These are phyloP conservation scores for Napeogenes inachia DNA, from an alignment of 2,888 invertebrate genomes.

Conservation along the genomic window DNA sequence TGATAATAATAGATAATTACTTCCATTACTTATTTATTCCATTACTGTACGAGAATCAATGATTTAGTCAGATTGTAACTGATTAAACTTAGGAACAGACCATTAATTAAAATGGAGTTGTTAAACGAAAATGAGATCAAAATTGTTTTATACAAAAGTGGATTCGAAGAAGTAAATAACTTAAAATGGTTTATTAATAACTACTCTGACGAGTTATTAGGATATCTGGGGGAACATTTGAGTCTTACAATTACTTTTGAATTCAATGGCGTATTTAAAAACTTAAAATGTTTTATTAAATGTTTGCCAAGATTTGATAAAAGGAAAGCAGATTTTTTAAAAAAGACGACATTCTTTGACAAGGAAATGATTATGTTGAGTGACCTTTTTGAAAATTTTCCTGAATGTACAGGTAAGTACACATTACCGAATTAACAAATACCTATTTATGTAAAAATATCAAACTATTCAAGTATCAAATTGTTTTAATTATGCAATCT, in stretches of 20 bases:
- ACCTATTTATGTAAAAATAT: too few species aligned
- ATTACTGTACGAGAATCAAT: slow-evolving; percentile 1
- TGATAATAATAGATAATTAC: too few species aligned
- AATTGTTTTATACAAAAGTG: slow-evolving; percentile 42
- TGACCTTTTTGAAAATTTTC: slow-evolving; percentile 51
- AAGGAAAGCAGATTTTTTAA: slow-evolving; percentile 62
- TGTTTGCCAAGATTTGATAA: slow-evolving; percentile 72
- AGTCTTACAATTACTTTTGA: slow-evolving; percentile 46
- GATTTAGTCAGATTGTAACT: not conserved
- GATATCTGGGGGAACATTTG: slow-evolving; percentile 63
- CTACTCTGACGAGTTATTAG: slow-evolving; percentile 52
- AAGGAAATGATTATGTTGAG: slow-evolving; percentile 60
- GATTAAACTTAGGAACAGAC: not conserved
- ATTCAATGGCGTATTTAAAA: slow-evolving; percentile 30
- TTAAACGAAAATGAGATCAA: slow-evolving; percentile 46
- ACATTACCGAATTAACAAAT: not conserved
- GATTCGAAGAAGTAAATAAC: slow-evolving; percentile 32
- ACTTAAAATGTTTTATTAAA: slow-evolving; percentile 77
- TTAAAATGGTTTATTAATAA: slow-evolving; percentile 46
- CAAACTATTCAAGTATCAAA: too few species aligned
- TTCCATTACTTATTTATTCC: not conserved
- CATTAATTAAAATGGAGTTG: slow-evolving; percentile 43
- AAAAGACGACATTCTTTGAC: slow-evolving; percentile 50
- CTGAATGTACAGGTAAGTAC: slow-evolving; percentile 45
- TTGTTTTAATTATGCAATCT: too few species aligned